Evolutionary conservation across 2,113 vertebrate genomes (phyloP).

Genomic region (Corythoichthys intestinalis): DNA sequence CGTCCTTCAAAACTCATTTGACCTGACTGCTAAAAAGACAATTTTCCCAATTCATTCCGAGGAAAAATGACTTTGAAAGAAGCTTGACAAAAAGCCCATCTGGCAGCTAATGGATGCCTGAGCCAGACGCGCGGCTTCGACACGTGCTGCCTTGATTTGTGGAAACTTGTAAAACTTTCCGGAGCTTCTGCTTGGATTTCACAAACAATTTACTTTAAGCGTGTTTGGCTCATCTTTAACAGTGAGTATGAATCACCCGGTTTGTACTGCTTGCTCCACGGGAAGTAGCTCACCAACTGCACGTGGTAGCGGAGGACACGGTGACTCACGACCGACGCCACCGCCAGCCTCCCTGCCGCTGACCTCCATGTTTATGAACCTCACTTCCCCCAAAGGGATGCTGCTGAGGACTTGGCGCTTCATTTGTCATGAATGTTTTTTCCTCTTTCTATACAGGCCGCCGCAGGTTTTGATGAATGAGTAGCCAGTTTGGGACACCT

Average conservation of each 20-base stretch:
- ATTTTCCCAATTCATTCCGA: constrained; percentile 27
- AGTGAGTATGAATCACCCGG: constrained; percentile 7
- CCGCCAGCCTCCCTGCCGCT: constrained; percentile 10
- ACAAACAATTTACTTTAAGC: neutral
- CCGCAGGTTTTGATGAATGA: constrained; percentile 48
- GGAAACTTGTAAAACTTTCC: constrained; percentile 4
- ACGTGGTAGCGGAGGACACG: neutral
- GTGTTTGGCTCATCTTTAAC: neutral
- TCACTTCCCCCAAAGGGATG: constrained; percentile 13
- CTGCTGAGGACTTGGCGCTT: neutral
- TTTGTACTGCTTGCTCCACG: constrained; percentile 16
- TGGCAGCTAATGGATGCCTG: neutral
- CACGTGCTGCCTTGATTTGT: neutral
- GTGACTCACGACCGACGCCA: neutral
- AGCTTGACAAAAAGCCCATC: neutral
- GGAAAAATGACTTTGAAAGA: constrained; percentile 6
- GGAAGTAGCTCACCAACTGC: constrained; percentile 7
- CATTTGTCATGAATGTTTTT: constrained; percentile 38
- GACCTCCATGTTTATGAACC: constrained; percentile 33
- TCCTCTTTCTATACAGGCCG: neutral
- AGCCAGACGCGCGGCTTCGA: neutral
- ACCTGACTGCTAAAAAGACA: constrained; percentile 14
- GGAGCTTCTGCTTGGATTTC: constrained; percentile 3
- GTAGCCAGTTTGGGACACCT: constrained; percentile 11
- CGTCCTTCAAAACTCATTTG: constrained; percentile 26